Percentiles rank a stretch among this genome's conserved stretches.
These are phyloP conservation scores for Parnassius orleans DNA, from an alignment of 2,888 invertebrate species.

Conservation along the genomic window DNA sequence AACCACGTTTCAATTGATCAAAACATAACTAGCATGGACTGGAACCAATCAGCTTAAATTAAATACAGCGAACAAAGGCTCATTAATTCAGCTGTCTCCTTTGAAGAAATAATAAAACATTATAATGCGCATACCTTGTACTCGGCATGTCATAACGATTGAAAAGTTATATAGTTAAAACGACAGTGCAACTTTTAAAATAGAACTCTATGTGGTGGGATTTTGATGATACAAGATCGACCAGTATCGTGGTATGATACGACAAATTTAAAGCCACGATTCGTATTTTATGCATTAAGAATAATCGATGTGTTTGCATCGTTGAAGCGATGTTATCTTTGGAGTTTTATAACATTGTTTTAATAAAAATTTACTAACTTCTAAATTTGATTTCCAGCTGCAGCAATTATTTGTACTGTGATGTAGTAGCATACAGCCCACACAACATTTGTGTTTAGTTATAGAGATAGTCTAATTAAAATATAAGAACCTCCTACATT, in stretches of 20 bases:
- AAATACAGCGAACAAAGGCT: slow-evolving; percentile 40
- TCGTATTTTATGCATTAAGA: slow-evolving; percentile 74
- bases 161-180: slow-evolving; percentile 42
- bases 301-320: slow-evolving; percentile 47
- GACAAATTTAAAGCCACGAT: slow-evolving; percentile 70
- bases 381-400: too few species aligned
- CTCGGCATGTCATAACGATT: slow-evolving; percentile 53
- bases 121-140: slow-evolving; percentile 54
- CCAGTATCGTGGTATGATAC: slow-evolving; percentile 56
- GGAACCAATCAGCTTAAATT: slow-evolving; percentile 32
- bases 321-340: too few species aligned
- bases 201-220: slow-evolving; percentile 45
- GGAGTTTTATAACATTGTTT: too few species aligned
- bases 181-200: slow-evolving; percentile 34
- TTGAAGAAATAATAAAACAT: slow-evolving; percentile 41
- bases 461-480: too few species aligned
- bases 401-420: too few species aligned
- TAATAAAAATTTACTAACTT: too few species aligned
- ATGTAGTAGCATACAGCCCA: too few species aligned
- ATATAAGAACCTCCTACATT: too few species aligned
- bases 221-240: slow-evolving; percentile 48
- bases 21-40: slow-evolving; percentile 29
- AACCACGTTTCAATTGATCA: slow-evolving; percentile 22
- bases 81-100: slow-evolving; percentile 42
- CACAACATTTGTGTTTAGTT: too few species aligned